A percentile compares a stretch with the other conserved stretches of the same genome.
phyloP scores from a whole-genome alignment of 2,113 vertebrate genomes.

The Candoia aspera region DNA sequence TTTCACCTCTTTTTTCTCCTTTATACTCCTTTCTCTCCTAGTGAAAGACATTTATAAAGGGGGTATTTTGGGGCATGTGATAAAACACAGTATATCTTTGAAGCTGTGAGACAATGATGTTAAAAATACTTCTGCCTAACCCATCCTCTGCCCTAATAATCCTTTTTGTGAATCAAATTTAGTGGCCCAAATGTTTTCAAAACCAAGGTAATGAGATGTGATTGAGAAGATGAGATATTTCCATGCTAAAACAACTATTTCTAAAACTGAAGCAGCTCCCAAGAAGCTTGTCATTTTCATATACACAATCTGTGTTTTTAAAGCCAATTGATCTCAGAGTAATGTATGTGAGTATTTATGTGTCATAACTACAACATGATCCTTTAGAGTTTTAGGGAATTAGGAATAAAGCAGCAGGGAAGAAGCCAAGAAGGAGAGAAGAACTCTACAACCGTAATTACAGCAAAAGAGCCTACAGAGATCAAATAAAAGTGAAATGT shows the following conservation, averaged over 20 bases:
- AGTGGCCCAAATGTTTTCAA: not conserved
- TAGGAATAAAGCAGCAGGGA: not conserved
- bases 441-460: not conserved
- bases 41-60: not conserved
- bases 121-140: not conserved
- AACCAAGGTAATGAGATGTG: not conserved
- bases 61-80: not conserved
- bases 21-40: not conserved
- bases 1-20: not conserved
- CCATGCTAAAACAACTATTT: not conserved
- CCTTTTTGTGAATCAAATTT: not conserved
- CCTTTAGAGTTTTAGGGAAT: not conserved
- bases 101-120: not conserved
- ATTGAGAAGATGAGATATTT: not conserved
- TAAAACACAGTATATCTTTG: not conserved
- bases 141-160: not conserved
- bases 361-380: not conserved
- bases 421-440: not conserved
- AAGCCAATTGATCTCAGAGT: not conserved
- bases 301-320: not conserved
- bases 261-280: not conserved
- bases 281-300: not conserved
- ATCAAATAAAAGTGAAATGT: not conserved
- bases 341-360: not conserved
- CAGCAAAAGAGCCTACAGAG: not conserved